Conservation (phyloP, 2,888 invertebrate species). For the Antheraea yamamai region DNA sequence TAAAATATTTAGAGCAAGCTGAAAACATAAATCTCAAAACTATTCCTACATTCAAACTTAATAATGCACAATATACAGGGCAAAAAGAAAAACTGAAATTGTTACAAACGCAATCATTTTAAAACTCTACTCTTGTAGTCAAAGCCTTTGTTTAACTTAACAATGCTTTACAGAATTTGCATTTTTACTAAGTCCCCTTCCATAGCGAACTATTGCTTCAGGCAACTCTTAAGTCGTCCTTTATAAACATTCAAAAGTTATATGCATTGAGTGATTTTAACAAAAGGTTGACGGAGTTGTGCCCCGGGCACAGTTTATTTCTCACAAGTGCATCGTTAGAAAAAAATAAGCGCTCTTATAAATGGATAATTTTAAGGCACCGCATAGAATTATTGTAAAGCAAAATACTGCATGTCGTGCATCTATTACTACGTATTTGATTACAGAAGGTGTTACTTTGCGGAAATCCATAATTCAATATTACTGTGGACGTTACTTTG, state of each 20-base stretch:
- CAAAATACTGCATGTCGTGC: neutral
- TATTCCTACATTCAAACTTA: neutral
- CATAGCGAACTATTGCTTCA: constrained; percentile 15
- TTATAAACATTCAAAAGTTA: constrained; percentile 1
- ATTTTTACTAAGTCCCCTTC: constrained; percentile 20
- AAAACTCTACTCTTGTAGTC: constrained; percentile 35
- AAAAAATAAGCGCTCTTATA: neutral
- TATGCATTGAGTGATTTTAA: constrained; percentile 7
- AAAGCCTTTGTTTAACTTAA: constrained; percentile 41
- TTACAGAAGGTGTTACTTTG: too few relatives aligned
- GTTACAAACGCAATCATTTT: constrained; percentile 22
- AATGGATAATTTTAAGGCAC: neutral
- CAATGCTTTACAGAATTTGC: constrained; percentile 32
- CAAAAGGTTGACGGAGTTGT: neutral
- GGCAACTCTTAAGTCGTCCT: neutral
- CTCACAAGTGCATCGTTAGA: neutral
- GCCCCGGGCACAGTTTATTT: neutral
- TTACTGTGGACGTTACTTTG: too few relatives aligned
- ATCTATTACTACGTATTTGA: neutral
- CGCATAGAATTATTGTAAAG: neutral
- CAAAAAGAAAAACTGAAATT: constrained; percentile 12
- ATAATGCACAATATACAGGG: constrained; percentile 4
- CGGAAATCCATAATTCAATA: too few relatives aligned
- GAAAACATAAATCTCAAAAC: constrained; percentile 2
- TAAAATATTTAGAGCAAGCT: neutral